Evolutionary conservation across 2,888 invertebrate genomes (phyloP), one percentile per base, ranked within the genome.

Genomic region (Agrotis clavis): DNA sequence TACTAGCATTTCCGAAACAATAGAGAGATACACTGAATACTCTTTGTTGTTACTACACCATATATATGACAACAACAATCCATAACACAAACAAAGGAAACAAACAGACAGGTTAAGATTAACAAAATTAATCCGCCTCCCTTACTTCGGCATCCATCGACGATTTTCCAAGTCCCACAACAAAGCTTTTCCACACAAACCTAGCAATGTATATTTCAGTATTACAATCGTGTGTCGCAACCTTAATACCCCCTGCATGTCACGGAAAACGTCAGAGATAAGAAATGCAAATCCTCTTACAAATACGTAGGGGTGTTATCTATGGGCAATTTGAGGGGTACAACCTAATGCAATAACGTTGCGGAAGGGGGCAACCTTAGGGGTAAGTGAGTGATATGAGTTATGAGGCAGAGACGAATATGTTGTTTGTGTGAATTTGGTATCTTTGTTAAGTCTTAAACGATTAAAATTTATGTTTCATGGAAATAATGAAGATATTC

Each of bases 271-370:
- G 83, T 84, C 80, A 71, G 19, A 85, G 89, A 89, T 91, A 89
- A 91, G 90, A 86, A 91, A 92, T 90, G 89, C 87, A 90, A 91
- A 90, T 88, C 90, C 87, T 82, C 88, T 87, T 85, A 88, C 88
- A 88, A 89, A 91, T 89, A 88, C 87, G 87, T 70, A 81, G 81
- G 87, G 88, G 87, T 75, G 88, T 88, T 90, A 90, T 89, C 90
- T 88, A 84, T 88, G 89, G 87, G 79, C 91, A 89, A 91, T 91
- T 91, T 91, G 88, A 90, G 88, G 86, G 90, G 79, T n/a, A 72
- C 78, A 82, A 69, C 67, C 81, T 89, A 89, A 90, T 86, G 90
- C 89, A 91, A 90, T 90, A 90, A 89, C 69, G 82, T 76, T 54
- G 77, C 88, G 91, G 91, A 92, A 91, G 91, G 90, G 89, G 86